Evolutionary conservation across 1,140 invertebrate species (phyloP), one percentile per base, ranked within the genome.

Genomic region (Rhyzopertha dominica): DNA sequence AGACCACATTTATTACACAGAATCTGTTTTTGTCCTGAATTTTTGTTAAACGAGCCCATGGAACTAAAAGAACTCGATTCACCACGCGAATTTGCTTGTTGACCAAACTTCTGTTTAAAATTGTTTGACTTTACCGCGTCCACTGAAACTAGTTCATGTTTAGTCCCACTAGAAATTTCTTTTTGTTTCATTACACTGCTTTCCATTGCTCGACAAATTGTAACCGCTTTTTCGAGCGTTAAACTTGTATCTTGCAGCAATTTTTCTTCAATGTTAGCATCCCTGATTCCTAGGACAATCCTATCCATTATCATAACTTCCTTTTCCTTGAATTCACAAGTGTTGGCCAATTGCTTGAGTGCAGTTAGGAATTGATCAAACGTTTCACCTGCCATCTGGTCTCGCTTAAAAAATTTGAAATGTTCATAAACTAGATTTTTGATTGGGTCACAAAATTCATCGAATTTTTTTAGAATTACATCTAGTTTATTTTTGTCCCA

Each of bases 351-450:
- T 9, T 35, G 20, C 16, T 51, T 47, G 0, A 59, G 42, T n/a
- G 31, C 35, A 16, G 51, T 49, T 9, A 56, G 35, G 36, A 54
- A 59, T 14, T 54, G 42, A 18, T 56, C 54, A 24, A 54, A 22
- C 2, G 44, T 43, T 48, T 56, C 51, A 23, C 44, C 47, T 8
- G 29, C 23, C 30, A 30, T 12, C 18, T 59, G 53, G 17, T 47
- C 25, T 4, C 51, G 28, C 12, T 19, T 48, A 32, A 54, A 44
- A 40, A 59, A 59, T 22, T 45, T 51, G 9, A 50, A 50, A 8
- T 49, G 31, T 35, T 54, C 51, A 39, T 52, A 56, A 4, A 53
- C 25, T 20, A 47, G 30, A 26, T 59, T 56, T 32, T 45, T 41
- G 37, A 20, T 22, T 2, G 35, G 37, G 9, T 45, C 30, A 40